A percentile compares a stretch with the other conserved stretches of the same genome.
These are phyloP conservation scores for mouse (Mus musculus) DNA, from an alignment of 2,113 vertebrate genomes.

Conservation along the genomic window DNA sequence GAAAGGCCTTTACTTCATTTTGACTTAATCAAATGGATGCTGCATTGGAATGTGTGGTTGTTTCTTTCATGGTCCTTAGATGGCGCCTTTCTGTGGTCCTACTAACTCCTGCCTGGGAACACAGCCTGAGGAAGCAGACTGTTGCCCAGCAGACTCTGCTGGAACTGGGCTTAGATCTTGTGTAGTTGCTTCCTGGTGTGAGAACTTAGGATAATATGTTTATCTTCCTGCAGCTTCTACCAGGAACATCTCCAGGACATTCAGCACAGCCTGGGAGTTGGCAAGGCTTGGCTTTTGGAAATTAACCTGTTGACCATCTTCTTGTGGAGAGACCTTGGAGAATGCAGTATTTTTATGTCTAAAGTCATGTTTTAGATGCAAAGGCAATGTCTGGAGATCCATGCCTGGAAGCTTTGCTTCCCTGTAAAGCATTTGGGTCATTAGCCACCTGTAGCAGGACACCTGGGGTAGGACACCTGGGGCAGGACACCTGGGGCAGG, in stretches of 20 bases:
- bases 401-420: not conserved
- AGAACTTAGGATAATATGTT: not conserved
- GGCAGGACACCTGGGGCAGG: too few species aligned
- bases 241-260: fast-evolving
- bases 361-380: not conserved
- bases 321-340: not conserved
- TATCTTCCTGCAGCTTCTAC: not conserved
- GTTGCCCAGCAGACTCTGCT: not conserved
- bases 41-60: not conserved
- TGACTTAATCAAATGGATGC: not conserved
- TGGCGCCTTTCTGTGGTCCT: not conserved
- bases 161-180: too few species aligned
- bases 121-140: not conserved
- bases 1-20: not conserved
- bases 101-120: fast-evolving
- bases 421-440: not conserved
- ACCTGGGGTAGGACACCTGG: not conserved
- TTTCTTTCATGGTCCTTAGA: not conserved
- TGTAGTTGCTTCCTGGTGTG: not conserved
- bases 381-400: not conserved
- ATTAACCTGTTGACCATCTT: not conserved
- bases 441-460: not conserved
- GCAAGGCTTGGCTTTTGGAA: not conserved
- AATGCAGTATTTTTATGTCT: not conserved
- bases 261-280: not conserved